Percentiles rank a stretch among this genome's conserved stretches.
phyloP scores from a whole-genome alignment of 2,888 invertebrate species.

The Erebia ligea region DNA sequence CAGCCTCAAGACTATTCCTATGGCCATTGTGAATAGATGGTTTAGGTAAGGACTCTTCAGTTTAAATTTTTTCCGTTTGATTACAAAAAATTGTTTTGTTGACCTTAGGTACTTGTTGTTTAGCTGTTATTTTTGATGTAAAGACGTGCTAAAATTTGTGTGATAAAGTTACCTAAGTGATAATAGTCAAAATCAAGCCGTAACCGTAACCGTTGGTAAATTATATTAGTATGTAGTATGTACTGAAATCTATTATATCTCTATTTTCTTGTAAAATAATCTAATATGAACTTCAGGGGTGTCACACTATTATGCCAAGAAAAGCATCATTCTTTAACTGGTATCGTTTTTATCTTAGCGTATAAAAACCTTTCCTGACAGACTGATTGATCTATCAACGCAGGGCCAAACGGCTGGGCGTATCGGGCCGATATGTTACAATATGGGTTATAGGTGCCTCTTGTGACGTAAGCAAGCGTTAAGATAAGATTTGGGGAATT shows the following conservation, averaged over 20 bases:
- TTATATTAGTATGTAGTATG: too few relatives aligned
- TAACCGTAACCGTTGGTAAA: too few relatives aligned
- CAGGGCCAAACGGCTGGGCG: background rate
- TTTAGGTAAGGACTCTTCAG: constrained; percentile 55
- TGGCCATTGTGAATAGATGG: constrained; percentile 76
- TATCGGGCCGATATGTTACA: constrained; percentile 10
- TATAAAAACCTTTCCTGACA: constrained; percentile 15
- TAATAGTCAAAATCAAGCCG: too few relatives aligned
- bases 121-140: too few relatives aligned
- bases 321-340: constrained; percentile 3
- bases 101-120: too few relatives aligned
- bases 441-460: constrained; percentile 2
- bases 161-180: too few relatives aligned
- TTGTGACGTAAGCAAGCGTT: background rate
- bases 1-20: constrained; percentile 67
- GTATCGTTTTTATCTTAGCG: constrained; percentile 10
- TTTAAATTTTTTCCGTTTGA: too few relatives aligned
- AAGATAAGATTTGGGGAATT: constrained; percentile 2
- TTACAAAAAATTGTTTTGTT: background rate
- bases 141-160: too few relatives aligned
- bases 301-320: background rate
- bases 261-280: background rate
- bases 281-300: background rate
- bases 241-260: background rate
- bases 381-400: constrained; percentile 20